A percentile compares a stretch with the other conserved stretches of the same genome.
Conservation (phyloP, 1,140 invertebrate species). For the Lamellibrachia luymesi region DNA sequence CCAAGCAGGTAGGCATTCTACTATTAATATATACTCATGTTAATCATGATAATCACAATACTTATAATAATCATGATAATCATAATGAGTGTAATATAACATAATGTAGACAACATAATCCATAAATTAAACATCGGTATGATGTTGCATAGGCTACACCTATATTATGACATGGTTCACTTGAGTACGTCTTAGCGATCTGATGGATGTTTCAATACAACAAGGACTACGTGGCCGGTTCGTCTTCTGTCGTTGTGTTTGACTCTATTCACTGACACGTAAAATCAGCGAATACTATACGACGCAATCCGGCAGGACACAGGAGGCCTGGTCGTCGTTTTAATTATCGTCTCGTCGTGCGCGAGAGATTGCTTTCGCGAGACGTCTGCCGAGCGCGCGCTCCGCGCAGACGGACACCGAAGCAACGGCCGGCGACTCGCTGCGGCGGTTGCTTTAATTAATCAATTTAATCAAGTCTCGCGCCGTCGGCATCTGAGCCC, state of each 20-base stretch:
- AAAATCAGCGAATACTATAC: not conserved
- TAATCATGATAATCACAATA: no score
- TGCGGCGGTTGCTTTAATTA: not conserved
- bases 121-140: no score
- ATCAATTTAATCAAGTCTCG: constrained; percentile 1
- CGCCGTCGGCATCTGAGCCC: not conserved
- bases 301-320: not conserved
- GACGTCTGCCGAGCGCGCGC: not conserved
- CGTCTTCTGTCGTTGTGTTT: not conserved
- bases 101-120: no score
- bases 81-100: no score
- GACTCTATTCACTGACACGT: not conserved
- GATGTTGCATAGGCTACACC: no score
- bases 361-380: not conserved
- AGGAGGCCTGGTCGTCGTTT: not conserved
- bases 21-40: no score
- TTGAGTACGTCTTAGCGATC: not conserved
- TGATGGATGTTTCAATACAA: not conserved
- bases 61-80: no score
- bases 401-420: not conserved
- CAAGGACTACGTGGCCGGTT: not conserved
- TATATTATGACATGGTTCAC: no score
- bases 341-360: not conserved
- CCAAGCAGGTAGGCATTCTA: no score
- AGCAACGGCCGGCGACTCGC: not conserved